phyloP scores from a whole-genome alignment of 1,140 invertebrate species.

The Samia ricini region DNA sequence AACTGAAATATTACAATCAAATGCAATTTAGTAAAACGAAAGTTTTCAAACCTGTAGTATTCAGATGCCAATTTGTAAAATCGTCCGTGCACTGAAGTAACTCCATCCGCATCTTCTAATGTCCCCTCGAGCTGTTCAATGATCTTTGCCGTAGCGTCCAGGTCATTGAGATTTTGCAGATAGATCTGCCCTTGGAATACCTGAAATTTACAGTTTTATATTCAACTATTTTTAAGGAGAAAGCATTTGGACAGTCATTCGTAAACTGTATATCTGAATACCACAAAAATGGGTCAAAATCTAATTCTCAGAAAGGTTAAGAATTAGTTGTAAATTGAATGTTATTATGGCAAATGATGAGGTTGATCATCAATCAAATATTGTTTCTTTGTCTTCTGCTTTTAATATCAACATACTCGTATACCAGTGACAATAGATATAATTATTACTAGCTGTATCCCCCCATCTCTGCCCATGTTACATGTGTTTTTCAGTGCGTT shows the following conservation, averaged over 20 bases:
- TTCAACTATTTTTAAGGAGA: neutral
- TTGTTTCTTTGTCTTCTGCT: no score
- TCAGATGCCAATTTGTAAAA: constrained; percentile 97
- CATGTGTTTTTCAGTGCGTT: no score
- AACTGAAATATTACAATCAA: no score
- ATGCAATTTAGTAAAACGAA: neutral
- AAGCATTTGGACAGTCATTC: neutral
- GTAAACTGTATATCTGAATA: neutral
- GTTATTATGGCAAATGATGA: no score
- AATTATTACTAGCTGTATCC: no score
- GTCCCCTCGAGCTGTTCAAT: constrained; percentile 94
- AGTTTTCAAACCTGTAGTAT: constrained; percentile 82
- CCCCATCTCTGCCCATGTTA: no score
- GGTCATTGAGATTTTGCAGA: constrained; percentile 88
- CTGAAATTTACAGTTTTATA: constrained; percentile 78
- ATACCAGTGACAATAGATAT: no score
- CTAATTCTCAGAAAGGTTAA: neutral
- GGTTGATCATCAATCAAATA: no score
- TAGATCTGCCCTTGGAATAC: constrained; percentile 91
- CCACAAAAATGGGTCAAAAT: neutral
- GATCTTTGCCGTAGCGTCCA: constrained; percentile 90
- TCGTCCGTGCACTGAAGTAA: constrained; percentile 95
- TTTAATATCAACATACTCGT: no score
- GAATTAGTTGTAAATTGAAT: neutral
- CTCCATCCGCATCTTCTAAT: constrained; percentile 92